Conservation (phyloP, 2,113 vertebrate species). For the Stigmatopora argus region DNA sequence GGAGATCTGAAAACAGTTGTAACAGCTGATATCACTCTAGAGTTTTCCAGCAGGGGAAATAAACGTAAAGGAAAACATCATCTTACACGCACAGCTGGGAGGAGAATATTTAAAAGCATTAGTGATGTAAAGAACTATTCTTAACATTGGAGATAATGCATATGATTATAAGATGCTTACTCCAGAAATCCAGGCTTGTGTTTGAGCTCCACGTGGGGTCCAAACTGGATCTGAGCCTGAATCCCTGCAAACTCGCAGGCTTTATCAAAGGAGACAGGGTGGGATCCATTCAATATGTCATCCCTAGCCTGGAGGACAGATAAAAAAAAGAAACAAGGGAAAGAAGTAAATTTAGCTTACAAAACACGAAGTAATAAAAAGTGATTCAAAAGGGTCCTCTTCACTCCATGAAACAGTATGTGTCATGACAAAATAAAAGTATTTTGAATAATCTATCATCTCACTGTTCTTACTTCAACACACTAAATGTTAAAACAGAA, state of each 20-base stretch:
- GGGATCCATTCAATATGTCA: slow-evolving; percentile 97
- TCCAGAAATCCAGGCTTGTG: slow-evolving; percentile 98
- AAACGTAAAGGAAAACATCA: slow-evolving; percentile 38
- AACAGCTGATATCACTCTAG: slow-evolving; percentile 53
- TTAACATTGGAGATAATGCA: slow-evolving; percentile 13
- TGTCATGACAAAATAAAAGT: slow-evolving; percentile 15
- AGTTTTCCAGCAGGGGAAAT: slow-evolving; percentile 50
- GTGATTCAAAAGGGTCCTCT: slow-evolving; percentile 20
- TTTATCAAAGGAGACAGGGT: slow-evolving; percentile 98
- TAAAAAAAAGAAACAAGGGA: slow-evolving; percentile 7
- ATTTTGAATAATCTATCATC: slow-evolving; percentile 17
- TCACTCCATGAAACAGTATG: slow-evolving; percentile 18
- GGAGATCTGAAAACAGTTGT: slow-evolving; percentile 51
- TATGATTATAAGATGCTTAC: slow-evolving; percentile 69
- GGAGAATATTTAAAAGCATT: slow-evolving; percentile 11
- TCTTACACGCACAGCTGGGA: slow-evolving; percentile 23
- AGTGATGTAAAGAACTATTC: not conserved
- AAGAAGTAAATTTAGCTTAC: slow-evolving; percentile 11
- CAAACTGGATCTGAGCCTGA: slow-evolving; percentile 98
- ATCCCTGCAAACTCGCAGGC: slow-evolving; percentile 96
- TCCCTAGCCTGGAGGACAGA: slow-evolving; percentile 83
- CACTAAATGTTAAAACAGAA: slow-evolving; percentile 28
- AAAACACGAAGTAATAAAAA: slow-evolving; percentile 20
- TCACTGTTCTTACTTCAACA: slow-evolving; percentile 25
- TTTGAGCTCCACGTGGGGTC: slow-evolving; percentile 95